These are phyloP conservation scores for Fragum fragum DNA, from an alignment of 2,888 invertebrate genomes.

Conservation along the genomic window DNA sequence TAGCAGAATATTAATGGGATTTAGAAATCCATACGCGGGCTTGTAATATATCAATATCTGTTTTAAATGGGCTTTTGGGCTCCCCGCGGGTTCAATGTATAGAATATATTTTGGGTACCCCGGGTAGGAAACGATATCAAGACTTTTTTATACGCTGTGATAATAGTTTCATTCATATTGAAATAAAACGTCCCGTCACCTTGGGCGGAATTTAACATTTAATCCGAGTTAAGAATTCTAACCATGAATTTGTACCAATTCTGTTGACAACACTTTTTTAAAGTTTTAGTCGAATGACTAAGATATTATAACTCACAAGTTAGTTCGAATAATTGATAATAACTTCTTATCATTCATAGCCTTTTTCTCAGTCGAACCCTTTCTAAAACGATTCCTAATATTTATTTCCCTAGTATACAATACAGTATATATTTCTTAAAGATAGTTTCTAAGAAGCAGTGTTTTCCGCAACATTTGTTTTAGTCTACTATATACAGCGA, in stretches of 20 bases:
- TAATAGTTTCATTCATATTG: slow-evolving; percentile 32
- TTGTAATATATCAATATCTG: slow-evolving; percentile 58
- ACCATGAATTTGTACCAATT: slow-evolving; percentile 47
- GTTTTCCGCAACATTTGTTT: too few species aligned
- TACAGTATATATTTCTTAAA: too few species aligned
- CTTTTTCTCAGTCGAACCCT: too few species aligned
- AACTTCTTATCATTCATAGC: too few species aligned
- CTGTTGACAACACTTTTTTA: background rate
- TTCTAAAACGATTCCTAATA: too few species aligned
- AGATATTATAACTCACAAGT: background rate
- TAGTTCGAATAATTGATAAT: too few species aligned
- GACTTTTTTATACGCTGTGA: slow-evolving; percentile 34
- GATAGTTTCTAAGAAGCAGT: too few species aligned
- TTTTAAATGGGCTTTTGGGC: slow-evolving; percentile 49
- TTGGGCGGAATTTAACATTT: slow-evolving; percentile 26
- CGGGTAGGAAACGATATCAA: slow-evolving; percentile 39
- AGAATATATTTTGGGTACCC: slow-evolving; percentile 42
- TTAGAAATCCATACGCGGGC: slow-evolving; percentile 47
- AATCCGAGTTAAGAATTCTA: slow-evolving; percentile 58
- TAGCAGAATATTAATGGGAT: slow-evolving; percentile 44
- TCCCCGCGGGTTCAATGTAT: slow-evolving; percentile 32
- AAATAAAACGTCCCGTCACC: slow-evolving; percentile 27
- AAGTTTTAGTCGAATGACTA: slow-evolving; percentile 5
- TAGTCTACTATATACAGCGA: too few species aligned
- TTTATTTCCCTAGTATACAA: too few species aligned